Conservation (phyloP, 2,113 vertebrate species). For the Mus pahari region DNA sequence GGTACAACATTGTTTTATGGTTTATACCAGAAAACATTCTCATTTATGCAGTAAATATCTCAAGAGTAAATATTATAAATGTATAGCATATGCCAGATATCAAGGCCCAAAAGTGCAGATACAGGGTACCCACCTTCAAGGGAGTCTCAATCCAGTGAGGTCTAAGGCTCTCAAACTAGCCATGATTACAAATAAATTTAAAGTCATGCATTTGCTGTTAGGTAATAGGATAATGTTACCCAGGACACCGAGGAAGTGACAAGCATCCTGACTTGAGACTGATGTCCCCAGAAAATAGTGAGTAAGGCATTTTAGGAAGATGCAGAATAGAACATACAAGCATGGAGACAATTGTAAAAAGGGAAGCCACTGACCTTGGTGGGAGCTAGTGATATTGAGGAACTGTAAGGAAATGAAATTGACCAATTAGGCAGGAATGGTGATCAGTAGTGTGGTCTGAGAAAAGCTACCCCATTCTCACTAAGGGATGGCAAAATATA, state of each 20-base stretch:
- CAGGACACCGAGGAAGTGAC: not conserved
- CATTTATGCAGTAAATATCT: slow-evolving; percentile 15
- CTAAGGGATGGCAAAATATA: not conserved
- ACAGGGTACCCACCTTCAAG: not conserved
- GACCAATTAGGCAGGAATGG: not conserved
- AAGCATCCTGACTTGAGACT: not conserved
- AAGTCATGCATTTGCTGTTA: not conserved
- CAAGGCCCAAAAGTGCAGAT: slow-evolving; percentile 8
- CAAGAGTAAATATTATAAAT: not conserved
- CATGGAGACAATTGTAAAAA: not conserved
- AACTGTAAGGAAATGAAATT: not conserved
- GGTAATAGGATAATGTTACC: not conserved
- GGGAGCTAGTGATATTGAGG: not conserved
- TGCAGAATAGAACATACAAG: not conserved
- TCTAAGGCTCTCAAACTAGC: not conserved
- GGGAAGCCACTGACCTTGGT: not conserved
- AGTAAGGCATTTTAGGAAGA: not conserved
- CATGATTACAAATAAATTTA: not conserved
- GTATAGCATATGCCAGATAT: not conserved
- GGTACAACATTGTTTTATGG: not conserved
- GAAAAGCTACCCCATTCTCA: not conserved
- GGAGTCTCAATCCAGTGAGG: not conserved
- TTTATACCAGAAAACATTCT: not conserved
- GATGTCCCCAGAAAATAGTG: not conserved
- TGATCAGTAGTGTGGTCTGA: not conserved